Evolutionary conservation across 1,140 invertebrate genomes (phyloP).

Genomic region (Fopius arisanus): DNA sequence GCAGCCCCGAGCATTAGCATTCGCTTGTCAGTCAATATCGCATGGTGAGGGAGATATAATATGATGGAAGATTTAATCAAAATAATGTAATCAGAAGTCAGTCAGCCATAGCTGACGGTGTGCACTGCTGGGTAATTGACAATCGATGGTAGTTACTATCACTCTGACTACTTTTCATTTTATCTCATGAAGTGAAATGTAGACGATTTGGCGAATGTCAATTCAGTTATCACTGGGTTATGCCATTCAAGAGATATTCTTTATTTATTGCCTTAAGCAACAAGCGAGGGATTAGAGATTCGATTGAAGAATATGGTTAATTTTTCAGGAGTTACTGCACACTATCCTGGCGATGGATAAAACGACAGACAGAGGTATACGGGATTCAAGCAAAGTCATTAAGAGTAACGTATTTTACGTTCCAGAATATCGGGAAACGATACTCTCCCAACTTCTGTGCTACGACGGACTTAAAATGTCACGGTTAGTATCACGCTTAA

Average conservation of each 20-base stretch:
- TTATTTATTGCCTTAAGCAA: too few species aligned
- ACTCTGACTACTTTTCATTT: neutral
- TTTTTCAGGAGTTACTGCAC: conserved; percentile 71
- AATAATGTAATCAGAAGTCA: neutral
- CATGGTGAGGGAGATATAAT: neutral
- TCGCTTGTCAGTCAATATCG: neutral
- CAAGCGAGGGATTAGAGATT: too few species aligned
- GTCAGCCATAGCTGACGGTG: neutral
- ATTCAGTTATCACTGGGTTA: too few species aligned
- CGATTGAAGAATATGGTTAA: neutral
- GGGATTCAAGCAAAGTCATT: conserved; percentile 82
- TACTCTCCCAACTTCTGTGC: conserved; percentile 79
- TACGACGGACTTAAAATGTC: conserved; percentile 90
- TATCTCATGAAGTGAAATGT: too few species aligned
- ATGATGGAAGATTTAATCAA: neutral
- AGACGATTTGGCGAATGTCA: too few species aligned
- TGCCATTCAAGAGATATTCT: too few species aligned
- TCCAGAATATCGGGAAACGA: conserved; percentile 91
- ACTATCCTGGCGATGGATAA: conserved; percentile 85
- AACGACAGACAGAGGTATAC: conserved; percentile 72
- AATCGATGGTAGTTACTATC: too few species aligned
- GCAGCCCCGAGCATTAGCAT: neutral
- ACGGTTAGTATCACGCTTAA: conserved; percentile 67
- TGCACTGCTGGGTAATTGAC: too few species aligned
- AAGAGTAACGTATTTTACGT: conserved; percentile 95